Evolutionary conservation across 2,888 invertebrate genomes (phyloP), one percentile per base, ranked within the genome.

Genomic region (Tupiocoris notatus): DNA sequence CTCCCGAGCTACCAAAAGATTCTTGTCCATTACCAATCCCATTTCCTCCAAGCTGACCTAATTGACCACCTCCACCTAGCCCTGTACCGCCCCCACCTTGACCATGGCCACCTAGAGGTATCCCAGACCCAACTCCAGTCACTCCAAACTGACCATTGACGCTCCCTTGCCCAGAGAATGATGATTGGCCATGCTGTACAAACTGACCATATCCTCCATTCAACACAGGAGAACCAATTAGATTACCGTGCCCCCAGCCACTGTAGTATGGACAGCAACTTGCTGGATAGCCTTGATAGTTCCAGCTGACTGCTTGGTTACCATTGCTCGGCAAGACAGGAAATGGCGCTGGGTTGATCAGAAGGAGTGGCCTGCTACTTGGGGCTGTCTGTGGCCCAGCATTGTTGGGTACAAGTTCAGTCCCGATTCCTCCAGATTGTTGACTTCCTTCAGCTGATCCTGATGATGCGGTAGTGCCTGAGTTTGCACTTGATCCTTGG

Each of bases 191-290:
- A 21, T 73, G 73, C 39, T 73, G 73, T 20, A 73, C 22, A 61
- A 54, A 73, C 17, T 73, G 73, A n/a, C 73, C 73, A 54, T 73
- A 73, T 2, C 25, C 70, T 39, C 73, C 73, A 21, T 73, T 73
- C 39, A 62, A 73, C 9, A 18, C 20, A 12, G 59, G 59, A 9
- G 63, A 24, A 22, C 73, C 73, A 16, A 73, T 23, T 16, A 73
- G 63, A 21, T 73, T 73, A 20, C 73, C 73, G 39, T 73, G 73
- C 6, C 73, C 73, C 73, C 73, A 73, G 25, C 73, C 73, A 17
- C 73, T 73, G 54, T 73, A 73, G 56, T 65, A 76, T 7, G 76
- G 71, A 23, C 71, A 71, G 16, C 70, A 76, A 57, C 71, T 76
- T 7, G 65, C 63, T 18, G 70, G 64, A 20, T 71, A 39, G 16